These are phyloP conservation scores for Butastur rufipennis DNA, from an alignment of 2,113 vertebrate genomes.

Conservation along the genomic window DNA sequence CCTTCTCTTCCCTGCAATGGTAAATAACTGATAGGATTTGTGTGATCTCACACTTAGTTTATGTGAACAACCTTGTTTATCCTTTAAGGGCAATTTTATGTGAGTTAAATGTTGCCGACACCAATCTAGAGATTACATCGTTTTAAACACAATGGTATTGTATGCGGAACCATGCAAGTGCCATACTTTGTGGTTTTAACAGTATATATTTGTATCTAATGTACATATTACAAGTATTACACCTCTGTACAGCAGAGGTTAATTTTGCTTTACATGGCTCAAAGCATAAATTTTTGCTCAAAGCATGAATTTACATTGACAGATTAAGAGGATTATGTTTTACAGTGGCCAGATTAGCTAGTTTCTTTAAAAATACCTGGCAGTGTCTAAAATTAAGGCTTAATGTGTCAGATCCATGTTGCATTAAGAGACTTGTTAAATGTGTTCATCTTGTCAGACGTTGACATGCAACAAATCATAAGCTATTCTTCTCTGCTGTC, in stretches of 20 bases:
- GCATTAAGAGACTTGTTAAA: neutral
- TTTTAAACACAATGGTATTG: neutral
- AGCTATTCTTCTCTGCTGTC: neutral
- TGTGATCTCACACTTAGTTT: neutral
- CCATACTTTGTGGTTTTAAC: neutral
- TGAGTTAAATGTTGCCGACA: neutral
- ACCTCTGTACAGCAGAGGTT: neutral
- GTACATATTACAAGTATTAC: neutral
- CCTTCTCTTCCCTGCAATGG: neutral
- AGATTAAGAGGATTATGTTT: constrained; percentile 8
- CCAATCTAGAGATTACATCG: rapidly evolving
- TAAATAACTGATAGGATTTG: neutral
- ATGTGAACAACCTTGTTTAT: rapidly evolving
- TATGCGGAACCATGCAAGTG: neutral
- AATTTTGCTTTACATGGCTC: neutral
- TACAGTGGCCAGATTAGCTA: neutral
- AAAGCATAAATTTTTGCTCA: neutral
- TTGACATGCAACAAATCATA: neutral
- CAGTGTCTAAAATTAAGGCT: neutral
- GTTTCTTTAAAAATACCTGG: neutral
- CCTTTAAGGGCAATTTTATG: neutral
- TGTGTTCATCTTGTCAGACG: neutral
- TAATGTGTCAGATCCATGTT: neutral
- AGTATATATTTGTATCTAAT: neutral
- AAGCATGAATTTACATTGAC: neutral